A percentile compares a stretch with the other conserved stretches of the same genome.
These are phyloP conservation scores for Lumbricus terrestris DNA, from an alignment of 2,888 invertebrate genomes.

Conservation along the genomic window DNA sequence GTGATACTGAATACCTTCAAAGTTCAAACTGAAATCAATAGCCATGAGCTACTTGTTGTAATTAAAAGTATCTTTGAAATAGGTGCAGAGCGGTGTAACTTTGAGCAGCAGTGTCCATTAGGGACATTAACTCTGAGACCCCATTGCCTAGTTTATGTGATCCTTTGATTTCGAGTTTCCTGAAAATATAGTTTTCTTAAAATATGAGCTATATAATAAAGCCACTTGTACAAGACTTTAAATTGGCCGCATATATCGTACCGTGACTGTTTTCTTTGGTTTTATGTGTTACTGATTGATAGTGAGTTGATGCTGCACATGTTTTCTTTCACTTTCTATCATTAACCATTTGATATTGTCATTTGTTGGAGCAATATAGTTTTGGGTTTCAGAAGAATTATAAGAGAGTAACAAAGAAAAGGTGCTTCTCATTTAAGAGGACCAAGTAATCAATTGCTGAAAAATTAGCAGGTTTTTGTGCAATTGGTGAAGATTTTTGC, in stretches of 20 bases:
- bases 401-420: not conserved
- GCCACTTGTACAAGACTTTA: not conserved
- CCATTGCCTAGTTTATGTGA: not conserved
- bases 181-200: not conserved
- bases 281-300: not conserved
- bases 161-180: not conserved
- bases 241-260: not conserved
- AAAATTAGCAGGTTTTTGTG: not conserved
- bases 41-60: not conserved
- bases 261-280: not conserved
- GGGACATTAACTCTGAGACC: not conserved
- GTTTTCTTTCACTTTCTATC: not conserved
- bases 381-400: not conserved
- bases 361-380: not conserved
- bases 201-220: not conserved
- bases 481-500: not conserved
- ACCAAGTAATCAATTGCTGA: not conserved
- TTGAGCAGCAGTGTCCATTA: not conserved
- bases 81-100: not conserved
- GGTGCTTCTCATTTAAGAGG: not conserved
- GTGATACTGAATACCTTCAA: not conserved
- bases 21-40: not conserved
- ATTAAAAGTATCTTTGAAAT: not conserved
- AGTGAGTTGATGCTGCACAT: not conserved
- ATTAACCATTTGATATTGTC: not conserved